These are phyloP conservation scores for Apamea crenata DNA, from an alignment of 2,888 invertebrate genomes.

Conservation along the genomic window DNA sequence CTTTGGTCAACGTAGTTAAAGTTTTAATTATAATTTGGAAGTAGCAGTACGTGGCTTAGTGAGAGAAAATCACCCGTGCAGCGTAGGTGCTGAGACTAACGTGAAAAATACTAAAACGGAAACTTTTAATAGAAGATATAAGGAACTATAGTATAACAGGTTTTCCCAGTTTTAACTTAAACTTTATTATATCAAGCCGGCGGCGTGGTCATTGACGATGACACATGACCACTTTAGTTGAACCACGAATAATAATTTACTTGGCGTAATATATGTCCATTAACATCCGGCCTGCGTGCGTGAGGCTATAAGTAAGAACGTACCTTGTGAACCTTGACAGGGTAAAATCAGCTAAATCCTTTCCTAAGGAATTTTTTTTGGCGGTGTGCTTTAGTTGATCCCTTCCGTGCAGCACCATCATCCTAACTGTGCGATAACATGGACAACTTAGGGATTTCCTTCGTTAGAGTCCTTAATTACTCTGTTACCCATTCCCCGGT, in stretches of 20 bases:
- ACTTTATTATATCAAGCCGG: not conserved
- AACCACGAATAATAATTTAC: not conserved
- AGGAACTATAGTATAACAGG: not conserved
- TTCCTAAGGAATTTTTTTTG: not conserved
- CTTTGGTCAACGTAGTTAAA: slow-evolving; percentile 42
- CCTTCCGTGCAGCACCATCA: no score
- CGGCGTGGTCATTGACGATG: not conserved
- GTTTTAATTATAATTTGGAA: slow-evolving; percentile 58
- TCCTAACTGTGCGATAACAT: not conserved
- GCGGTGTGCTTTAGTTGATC: not conserved
- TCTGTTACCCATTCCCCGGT: not conserved
- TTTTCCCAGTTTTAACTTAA: not conserved
- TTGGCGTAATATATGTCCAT: not conserved
- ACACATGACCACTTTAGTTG: not conserved
- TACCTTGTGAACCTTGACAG: not conserved
- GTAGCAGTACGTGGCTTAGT: slow-evolving; percentile 7
- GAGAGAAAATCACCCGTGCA: slow-evolving; percentile 12
- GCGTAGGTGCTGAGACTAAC: not conserved
- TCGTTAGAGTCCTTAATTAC: not conserved
- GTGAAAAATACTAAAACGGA: slow-evolving; percentile 12
- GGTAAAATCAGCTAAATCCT: not conserved
- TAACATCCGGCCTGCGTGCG: not conserved
- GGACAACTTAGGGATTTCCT: not conserved
- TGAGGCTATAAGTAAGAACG: not conserved
- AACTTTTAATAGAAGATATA: slow-evolving; percentile 14